Conservation (phyloP, 2,797 vertebrate genomes). For the Sebastes iracundus region DNA sequence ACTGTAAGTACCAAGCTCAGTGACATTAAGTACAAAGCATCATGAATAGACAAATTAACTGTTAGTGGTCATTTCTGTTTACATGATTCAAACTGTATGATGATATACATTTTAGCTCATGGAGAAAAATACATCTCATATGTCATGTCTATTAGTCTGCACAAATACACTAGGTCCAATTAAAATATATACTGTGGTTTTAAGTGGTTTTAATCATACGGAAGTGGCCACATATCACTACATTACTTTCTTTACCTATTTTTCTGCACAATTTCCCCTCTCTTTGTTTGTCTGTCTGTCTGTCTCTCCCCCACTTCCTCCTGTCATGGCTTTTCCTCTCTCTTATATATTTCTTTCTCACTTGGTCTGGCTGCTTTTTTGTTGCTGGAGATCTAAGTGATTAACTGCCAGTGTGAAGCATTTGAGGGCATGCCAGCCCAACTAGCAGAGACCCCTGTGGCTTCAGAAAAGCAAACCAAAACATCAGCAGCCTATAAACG, state of each 20-base stretch:
- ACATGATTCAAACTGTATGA: too few species aligned
- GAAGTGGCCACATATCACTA: neutral
- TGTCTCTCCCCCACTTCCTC: neutral
- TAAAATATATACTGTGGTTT: neutral
- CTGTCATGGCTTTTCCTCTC: neutral
- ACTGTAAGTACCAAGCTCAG: too few species aligned
- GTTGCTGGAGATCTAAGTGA: slow-evolving; percentile 61
- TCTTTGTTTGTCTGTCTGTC: neutral
- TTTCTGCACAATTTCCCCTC: neutral
- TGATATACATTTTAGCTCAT: neutral
- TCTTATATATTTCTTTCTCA: slow-evolving; percentile 31
- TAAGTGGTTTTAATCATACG: too few species aligned
- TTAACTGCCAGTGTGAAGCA: slow-evolving; percentile 66
- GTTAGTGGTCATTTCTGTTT: too few species aligned
- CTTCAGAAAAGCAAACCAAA: slow-evolving; percentile 50
- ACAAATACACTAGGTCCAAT: too few species aligned
- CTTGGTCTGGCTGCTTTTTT: slow-evolving; percentile 34
- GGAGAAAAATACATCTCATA: neutral
- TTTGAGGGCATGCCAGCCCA: slow-evolving; percentile 54
- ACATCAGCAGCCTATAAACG: slow-evolving; percentile 55
- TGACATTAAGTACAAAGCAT: too few species aligned
- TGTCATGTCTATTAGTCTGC: too few species aligned
- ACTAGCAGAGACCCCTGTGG: slow-evolving; percentile 60
- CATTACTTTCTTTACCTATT: neutral
- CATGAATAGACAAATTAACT: too few species aligned